Conservation (phyloP, 2,113 vertebrate species). For the Speoplatyrhinus poulsoni region DNA sequence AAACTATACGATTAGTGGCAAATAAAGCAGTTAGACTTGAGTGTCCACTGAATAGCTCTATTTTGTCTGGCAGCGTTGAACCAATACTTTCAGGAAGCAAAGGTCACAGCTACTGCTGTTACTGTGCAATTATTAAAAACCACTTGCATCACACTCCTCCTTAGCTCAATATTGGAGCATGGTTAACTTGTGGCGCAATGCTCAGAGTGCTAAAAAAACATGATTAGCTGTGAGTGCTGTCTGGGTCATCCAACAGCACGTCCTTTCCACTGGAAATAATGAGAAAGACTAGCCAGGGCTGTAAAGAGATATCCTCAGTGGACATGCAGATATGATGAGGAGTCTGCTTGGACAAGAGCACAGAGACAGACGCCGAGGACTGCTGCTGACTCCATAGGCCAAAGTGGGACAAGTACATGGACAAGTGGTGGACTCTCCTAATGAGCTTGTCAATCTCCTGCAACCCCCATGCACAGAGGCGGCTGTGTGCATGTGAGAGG, state of each 20-base stretch:
- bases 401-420: conserved; percentile 26
- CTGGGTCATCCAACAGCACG: conserved; percentile 24
- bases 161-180: conserved; percentile 12
- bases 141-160: not conserved
- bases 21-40: not conserved
- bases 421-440: conserved; percentile 35
- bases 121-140: not conserved
- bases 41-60: not conserved
- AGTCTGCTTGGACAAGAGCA: conserved; percentile 25
- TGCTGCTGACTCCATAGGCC: conserved; percentile 24
- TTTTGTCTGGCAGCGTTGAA: not conserved
- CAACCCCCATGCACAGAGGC: not conserved
- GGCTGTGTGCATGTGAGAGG: not conserved
- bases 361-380: conserved; percentile 19
- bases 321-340: conserved; percentile 43
- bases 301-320: conserved; percentile 29
- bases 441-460: conserved; percentile 44
- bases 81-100: not conserved
- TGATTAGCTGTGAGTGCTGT: conserved; percentile 27
- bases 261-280: conserved; percentile 44
- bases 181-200: conserved; percentile 9
- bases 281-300: conserved; percentile 5
- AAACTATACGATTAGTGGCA: no score
- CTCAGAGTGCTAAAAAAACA: conserved; percentile 20
- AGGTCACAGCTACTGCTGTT: not conserved